A percentile compares a stretch with the other conserved stretches of the same genome.
phyloP scores from a whole-genome alignment of 1,140 invertebrate genomes.

The Halotydeus destructor region DNA sequence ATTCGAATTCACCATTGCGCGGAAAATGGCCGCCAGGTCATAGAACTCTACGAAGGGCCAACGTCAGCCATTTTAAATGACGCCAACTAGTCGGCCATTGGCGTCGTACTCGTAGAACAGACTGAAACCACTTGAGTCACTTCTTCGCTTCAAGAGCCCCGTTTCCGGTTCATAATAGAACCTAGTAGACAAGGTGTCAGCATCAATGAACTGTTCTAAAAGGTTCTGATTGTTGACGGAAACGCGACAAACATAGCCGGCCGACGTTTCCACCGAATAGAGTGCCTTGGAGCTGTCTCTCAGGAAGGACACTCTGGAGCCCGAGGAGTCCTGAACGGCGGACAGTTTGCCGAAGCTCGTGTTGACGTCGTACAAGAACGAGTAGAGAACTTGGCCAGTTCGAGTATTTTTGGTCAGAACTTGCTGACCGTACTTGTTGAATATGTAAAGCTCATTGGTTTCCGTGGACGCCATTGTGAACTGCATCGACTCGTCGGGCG shows the following conservation, averaged over 20 bases:
- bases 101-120: slow-evolving; percentile 89
- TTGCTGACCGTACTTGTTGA: slow-evolving; percentile 87
- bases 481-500: slow-evolving; percentile 46
- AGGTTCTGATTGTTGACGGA: slow-evolving; percentile 43
- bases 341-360: slow-evolving; percentile 84
- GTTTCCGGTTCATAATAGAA: slow-evolving; percentile 83
- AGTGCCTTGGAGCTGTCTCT: slow-evolving; percentile 69
- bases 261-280: slow-evolving; percentile 81
- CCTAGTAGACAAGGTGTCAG: slow-evolving; percentile 72
- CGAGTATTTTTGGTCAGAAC: slow-evolving; percentile 74
- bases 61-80: too few species aligned
- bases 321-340: slow-evolving; percentile 74
- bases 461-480: slow-evolving; percentile 89
- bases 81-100: slow-evolving; percentile 73
- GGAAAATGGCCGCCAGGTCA: too few species aligned
- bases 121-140: slow-evolving; percentile 69
- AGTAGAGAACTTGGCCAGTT: slow-evolving; percentile 70
- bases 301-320: slow-evolving; percentile 64
- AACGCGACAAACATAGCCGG: slow-evolving; percentile 71
- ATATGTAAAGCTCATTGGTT: slow-evolving; percentile 83
- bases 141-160: slow-evolving; percentile 42
- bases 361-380: slow-evolving; percentile 86
- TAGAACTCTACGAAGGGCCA: too few species aligned
- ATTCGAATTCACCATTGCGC: too few species aligned
- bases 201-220: slow-evolving; percentile 63